Base-by-base conservation (phyloP, 1,140 invertebrate genomes). In the Centruroides vittatus region DNA sequence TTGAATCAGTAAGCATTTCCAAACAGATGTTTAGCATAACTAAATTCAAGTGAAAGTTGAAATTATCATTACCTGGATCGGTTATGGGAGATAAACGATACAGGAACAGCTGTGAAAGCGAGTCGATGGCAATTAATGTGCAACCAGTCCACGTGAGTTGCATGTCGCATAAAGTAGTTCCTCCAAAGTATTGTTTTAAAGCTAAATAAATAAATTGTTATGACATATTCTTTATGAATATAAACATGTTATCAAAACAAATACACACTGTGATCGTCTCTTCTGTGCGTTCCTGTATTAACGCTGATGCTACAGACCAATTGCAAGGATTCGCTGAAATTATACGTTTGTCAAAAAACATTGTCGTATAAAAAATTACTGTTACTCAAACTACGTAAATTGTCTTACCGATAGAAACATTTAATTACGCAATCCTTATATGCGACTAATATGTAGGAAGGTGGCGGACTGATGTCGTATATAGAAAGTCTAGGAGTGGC, bases 81-180 rank as follows among this genome's bases (percentile, higher is more conserved):
- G 69, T 69, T 59, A 71, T 72, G 47, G 70, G 69, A 55, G 79
- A 78, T 53, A 86, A 70, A 70, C 81, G 80, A 67, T 82, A 86
- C 3, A 86, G 66, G 71, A 86, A 83, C 13, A 90, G 69, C 71
- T 86, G 84, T 35, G 86, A 84, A 54, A 82, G 78, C 3, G 82
- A 82, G 73, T 90, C 87, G 41, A 88, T 78, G 5, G 82, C 81
- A 47, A 89, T 71, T n/a, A 87, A 74, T 48, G 85, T 78, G 68
- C 84, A 86, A 47, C 87, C 86, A 57, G 88, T 76, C 79, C 82
- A 85, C 0, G 86, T 87, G 59, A 89, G 76, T 68, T 88, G 83
- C 70, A 86, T 83, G 69, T 78, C 78, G 54, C 79, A 79, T 65
- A 83, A 82, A 64, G 76, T 76, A 35, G 70, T 65, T 13, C 59